A percentile compares a stretch with the other conserved stretches of the same genome.
Conservation (phyloP, 1,140 invertebrate species). For the Panagrolaimus sp. region DNA sequence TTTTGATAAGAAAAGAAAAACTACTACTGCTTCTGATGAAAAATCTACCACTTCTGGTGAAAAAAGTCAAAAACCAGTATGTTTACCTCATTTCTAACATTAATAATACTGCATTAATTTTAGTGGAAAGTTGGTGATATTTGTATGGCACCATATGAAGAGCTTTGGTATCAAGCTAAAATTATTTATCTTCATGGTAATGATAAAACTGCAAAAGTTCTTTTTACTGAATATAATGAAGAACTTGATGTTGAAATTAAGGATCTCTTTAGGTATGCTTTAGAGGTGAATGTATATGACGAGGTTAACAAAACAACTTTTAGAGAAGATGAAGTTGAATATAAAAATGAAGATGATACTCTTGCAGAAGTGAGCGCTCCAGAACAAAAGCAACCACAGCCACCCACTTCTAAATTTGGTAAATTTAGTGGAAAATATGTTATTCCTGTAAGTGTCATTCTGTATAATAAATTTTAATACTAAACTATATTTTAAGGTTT, state of each 20-base stretch:
- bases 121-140: conserved; percentile 37
- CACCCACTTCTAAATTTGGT: background rate
- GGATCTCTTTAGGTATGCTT: background rate
- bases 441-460: background rate
- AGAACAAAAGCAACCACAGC: background rate
- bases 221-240: conserved; percentile 25
- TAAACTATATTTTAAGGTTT: background rate
- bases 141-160: background rate
- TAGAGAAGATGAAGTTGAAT: conserved; percentile 2
- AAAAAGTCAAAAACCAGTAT: background rate
- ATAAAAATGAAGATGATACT: background rate
- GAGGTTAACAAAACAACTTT: background rate
- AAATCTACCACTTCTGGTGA: no score
- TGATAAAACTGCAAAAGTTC: background rate
- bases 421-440: background rate
- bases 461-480: no score
- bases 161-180: background rate
- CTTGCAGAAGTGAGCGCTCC: background rate
- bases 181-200: background rate
- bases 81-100: no score
- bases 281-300: no score
- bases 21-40: background rate
- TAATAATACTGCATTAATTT: no score
- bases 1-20: no score
- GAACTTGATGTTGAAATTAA: background rate